phyloP scores from a whole-genome alignment of 35 echinoderm and acorn worm species.

The Ophioderma brevispina region DNA sequence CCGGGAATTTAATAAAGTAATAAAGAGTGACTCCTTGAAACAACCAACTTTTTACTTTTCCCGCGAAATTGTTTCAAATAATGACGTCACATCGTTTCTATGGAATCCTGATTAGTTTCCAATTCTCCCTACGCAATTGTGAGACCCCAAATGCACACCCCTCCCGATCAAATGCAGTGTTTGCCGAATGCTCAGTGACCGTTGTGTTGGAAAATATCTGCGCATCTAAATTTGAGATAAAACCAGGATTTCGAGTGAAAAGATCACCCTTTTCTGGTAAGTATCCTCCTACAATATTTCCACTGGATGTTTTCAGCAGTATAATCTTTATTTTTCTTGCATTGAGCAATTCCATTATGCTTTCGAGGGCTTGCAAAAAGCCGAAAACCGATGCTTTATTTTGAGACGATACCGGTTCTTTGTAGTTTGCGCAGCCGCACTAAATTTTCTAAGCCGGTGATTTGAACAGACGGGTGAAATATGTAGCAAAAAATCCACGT shows the following conservation, averaged over 20 bases:
- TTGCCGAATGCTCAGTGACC: constrained; percentile 49
- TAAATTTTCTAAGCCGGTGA: background rate
- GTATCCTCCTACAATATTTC: constrained; percentile 22
- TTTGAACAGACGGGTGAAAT: background rate
- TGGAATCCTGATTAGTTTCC: constrained; percentile 12
- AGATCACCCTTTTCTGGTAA: constrained; percentile 26
- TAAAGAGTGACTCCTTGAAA: background rate
- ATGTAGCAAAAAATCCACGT: too few relatives aligned
- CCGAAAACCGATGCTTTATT: background rate
- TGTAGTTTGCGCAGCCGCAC: constrained; percentile 62
- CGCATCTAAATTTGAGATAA: constrained; percentile 43
- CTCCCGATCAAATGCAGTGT: constrained; percentile 27
- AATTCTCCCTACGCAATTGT: constrained; percentile 57
- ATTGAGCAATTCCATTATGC: background rate
- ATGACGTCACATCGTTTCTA: background rate
- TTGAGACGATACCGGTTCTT: constrained; percentile 18
- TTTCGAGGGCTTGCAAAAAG: background rate
- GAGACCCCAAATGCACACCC: constrained; percentile 35
- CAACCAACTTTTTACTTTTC: background rate
- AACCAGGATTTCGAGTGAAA: background rate
- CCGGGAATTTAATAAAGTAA: too few relatives aligned
- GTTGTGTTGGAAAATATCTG: constrained; percentile 40
- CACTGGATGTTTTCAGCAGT: background rate
- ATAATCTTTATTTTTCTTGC: background rate
- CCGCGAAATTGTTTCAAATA: background rate